Conservation (phyloP, 2,797 vertebrate species). For the Urophycis tenuis region DNA sequence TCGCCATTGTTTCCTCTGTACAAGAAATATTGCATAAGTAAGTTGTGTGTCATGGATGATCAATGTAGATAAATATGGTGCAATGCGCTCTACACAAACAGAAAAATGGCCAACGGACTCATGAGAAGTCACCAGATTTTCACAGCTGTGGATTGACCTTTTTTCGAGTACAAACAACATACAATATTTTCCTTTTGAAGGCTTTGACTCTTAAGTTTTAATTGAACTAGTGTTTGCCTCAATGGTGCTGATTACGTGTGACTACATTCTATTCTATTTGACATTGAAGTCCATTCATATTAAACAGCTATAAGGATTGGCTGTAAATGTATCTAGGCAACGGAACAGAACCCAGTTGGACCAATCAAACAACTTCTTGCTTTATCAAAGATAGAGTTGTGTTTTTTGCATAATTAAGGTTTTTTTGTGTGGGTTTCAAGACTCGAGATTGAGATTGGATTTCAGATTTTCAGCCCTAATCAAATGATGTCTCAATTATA, state of each 20-base stretch:
- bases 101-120: constrained; percentile 57
- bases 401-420: constrained; percentile 38
- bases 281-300: constrained; percentile 17
- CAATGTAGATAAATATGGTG: constrained; percentile 67
- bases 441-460: constrained; percentile 37
- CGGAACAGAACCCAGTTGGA: constrained; percentile 38
- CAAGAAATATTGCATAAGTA: constrained; percentile 45
- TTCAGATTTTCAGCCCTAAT: constrained; percentile 21
- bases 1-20: constrained; percentile 69
- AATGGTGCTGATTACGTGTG: constrained; percentile 52
- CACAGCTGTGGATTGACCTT: constrained; percentile 21
- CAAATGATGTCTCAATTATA: neutral
- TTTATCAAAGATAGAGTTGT: constrained; percentile 27
- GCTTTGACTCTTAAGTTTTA: constrained; percentile 44
- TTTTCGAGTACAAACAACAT: constrained; percentile 38
- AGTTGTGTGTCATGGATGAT: constrained; percentile 54
- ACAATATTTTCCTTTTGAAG: constrained; percentile 35
- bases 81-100: constrained; percentile 58
- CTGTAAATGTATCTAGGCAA: constrained; percentile 16
- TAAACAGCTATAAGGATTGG: constrained; percentile 22
- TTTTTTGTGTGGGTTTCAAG: constrained; percentile 28
- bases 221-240: constrained; percentile 46
- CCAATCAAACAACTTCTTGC: constrained; percentile 45
- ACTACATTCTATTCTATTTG: constrained; percentile 25
- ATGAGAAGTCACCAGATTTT: constrained; percentile 31